phyloP scores from a whole-genome alignment of 2,113 vertebrate species.

The Prunella himalayana region DNA sequence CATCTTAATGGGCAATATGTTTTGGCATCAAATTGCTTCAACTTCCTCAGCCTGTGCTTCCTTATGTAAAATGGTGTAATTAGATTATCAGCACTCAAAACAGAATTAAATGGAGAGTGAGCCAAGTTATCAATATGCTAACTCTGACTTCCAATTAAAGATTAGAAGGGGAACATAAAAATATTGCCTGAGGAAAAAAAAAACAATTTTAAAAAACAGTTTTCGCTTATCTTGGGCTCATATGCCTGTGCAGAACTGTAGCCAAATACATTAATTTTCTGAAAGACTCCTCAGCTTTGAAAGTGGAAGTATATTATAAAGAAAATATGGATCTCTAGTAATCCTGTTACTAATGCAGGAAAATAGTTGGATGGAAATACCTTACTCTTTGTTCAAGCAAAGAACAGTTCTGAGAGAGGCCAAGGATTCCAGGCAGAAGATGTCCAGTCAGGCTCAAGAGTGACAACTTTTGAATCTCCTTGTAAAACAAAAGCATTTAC shows the following conservation, averaged over 20 bases:
- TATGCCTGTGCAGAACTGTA: neutral
- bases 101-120: neutral
- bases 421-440: neutral
- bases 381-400: neutral
- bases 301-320: neutral
- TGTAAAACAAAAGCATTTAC: neutral
- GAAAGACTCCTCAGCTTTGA: neutral
- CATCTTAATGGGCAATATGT: neutral
- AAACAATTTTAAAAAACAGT: neutral
- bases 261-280: neutral
- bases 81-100: neutral
- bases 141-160: slow-evolving; percentile 7
- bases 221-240: neutral
- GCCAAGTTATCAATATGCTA: neutral
- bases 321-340: neutral
- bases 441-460: neutral
- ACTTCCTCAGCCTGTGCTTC: neutral
- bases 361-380: neutral
- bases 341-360: neutral
- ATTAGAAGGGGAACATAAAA: neutral
- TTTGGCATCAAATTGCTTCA: neutral
- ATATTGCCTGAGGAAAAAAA: neutral
- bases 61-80: neutral
- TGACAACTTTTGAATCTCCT: neutral
- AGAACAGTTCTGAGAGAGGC: neutral